These are phyloP conservation scores for Schizopygopsis malacanthus DNA, from an alignment of 2,797 vertebrate genomes.

Conservation along the genomic window DNA sequence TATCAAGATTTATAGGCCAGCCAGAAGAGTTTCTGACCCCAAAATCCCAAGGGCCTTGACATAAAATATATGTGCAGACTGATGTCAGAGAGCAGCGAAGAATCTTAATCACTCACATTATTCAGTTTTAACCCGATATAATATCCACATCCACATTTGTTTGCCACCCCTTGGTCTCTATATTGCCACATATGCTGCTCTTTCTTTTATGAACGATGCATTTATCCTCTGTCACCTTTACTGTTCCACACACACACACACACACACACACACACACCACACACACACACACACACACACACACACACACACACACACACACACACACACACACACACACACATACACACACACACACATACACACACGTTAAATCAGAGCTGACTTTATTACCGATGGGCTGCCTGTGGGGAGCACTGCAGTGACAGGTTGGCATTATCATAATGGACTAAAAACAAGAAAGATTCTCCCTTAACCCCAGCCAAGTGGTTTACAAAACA, in stretches of 20 bases:
- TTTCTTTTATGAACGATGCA: background rate
- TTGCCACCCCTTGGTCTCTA: conserved; percentile 6
- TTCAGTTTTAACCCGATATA: conserved; percentile 1
- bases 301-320: background rate
- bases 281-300: conserved; percentile 14
- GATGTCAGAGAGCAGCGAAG: conserved; percentile 6
- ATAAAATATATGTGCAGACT: background rate
- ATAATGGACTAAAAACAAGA: conserved; percentile 49
- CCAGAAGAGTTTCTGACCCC: conserved; percentile 33
- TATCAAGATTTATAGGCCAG: conserved; percentile 48
- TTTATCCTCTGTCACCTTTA: conserved; percentile 25
- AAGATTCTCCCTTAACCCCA: conserved; percentile 9
- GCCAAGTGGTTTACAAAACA: conserved; percentile 9
- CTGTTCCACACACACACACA: background rate
- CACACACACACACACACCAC: background rate
- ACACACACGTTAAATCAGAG: conserved; percentile 46
- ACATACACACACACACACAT: conserved; percentile 3
- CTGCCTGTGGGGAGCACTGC: conserved; percentile 27
- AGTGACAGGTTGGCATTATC: conserved; percentile 41
- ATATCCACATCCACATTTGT: background rate
- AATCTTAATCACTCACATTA: conserved; percentile 38
- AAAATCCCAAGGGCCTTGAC: conserved; percentile 22
- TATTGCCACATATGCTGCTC: conserved; percentile 23
- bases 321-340: background rate
- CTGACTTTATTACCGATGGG: conserved; percentile 19